These are phyloP conservation scores for Mobula birostris DNA, from an alignment of 2,113 vertebrate species.

Conservation along the genomic window DNA sequence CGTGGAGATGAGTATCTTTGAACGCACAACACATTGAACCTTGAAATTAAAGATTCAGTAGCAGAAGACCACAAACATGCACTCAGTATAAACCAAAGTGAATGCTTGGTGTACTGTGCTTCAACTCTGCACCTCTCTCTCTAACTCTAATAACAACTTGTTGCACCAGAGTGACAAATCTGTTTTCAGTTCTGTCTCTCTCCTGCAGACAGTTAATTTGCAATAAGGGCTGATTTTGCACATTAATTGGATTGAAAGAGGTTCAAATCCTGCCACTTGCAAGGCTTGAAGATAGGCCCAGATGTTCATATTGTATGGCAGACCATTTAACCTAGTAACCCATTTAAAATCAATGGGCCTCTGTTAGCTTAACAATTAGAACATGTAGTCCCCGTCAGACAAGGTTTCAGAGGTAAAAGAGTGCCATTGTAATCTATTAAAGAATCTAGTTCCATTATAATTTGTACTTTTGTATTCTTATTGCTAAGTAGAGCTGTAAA, in stretches of 20 bases:
- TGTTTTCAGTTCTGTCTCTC: neutral
- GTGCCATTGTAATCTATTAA: neutral
- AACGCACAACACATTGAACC: too few relatives aligned
- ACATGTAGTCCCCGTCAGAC: neutral
- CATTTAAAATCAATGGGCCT: neutral
- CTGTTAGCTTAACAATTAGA: neutral
- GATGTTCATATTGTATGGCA: neutral
- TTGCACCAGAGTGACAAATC: neutral
- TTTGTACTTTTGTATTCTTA: neutral
- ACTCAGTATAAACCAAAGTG: neutral
- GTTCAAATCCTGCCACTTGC: neutral
- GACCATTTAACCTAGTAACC: neutral
- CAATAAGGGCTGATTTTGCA: neutral
- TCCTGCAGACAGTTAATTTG: neutral
- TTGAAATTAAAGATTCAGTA: too few relatives aligned
- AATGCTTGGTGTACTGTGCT: neutral
- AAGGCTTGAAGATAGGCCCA: neutral
- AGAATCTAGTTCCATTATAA: neutral
- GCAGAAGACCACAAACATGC: too few relatives aligned
- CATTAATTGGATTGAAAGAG: neutral
- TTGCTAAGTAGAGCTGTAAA: neutral
- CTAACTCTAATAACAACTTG: neutral
- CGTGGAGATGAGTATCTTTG: too few relatives aligned
- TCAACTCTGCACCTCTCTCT: too few relatives aligned
- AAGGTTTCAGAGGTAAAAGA: neutral